Evolutionary conservation across 2,888 invertebrate genomes (phyloP).

Genomic region (Drosophila colorata): DNA sequence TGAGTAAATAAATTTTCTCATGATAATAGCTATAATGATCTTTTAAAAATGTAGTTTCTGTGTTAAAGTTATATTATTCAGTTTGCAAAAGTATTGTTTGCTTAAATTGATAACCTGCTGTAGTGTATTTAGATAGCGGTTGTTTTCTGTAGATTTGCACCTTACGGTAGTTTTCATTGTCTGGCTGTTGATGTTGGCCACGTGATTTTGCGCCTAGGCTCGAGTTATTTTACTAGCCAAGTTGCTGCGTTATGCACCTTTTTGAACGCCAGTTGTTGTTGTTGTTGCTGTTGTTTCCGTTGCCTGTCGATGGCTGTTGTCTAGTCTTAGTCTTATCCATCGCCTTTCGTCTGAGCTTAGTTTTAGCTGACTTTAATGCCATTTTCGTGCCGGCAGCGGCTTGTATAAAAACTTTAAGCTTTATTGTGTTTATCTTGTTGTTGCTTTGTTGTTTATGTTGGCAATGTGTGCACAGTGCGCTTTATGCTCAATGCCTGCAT

Average conservation of each 20-base stretch:
- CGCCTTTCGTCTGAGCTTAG: constrained; percentile 49
- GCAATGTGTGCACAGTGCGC: constrained; percentile 25
- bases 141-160: background rate
- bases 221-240: constrained; percentile 47
- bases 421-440: constrained; percentile 17
- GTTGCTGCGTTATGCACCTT: constrained; percentile 51
- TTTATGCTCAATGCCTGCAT: constrained; percentile 35
- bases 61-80: no score
- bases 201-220: constrained; percentile 66
- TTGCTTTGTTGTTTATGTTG: constrained; percentile 27
- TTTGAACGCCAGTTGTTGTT: constrained; percentile 31
- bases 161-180: constrained; percentile 36
- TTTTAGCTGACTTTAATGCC: constrained; percentile 69
- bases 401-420: constrained; percentile 26
- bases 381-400: constrained; percentile 70
- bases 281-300: constrained; percentile 25
- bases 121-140: constrained; percentile 18
- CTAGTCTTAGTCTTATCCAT: constrained; percentile 58
- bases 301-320: constrained; percentile 41
- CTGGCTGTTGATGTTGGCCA: constrained; percentile 52
- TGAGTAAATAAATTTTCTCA: no score
- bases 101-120: no score
- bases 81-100: no score
- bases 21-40: no score
- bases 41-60: no score